Evolutionary conservation across 2,113 vertebrate genomes (phyloP).

Genomic region (Rhombomys opimus): DNA sequence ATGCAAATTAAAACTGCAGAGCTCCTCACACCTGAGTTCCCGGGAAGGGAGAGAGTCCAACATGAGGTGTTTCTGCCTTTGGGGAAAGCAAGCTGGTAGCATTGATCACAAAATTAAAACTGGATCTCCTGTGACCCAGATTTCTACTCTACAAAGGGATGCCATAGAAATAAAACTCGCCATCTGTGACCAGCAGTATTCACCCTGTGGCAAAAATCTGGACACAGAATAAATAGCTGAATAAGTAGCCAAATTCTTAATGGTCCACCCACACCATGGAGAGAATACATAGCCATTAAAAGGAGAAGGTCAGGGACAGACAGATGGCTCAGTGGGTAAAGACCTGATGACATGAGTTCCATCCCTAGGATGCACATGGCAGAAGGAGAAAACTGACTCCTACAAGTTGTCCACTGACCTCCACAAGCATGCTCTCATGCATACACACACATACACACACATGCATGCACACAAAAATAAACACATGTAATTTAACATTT

Average conservation of each 20-base stretch:
- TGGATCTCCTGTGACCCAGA: not conserved
- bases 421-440: not conserved
- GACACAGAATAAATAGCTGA: not conserved
- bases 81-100: conserved; percentile 4
- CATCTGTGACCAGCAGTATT: not conserved
- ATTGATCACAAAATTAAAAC: conserved; percentile 27
- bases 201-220: not conserved
- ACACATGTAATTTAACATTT: not conserved
- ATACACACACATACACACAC: not conserved
- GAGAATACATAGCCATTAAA: not conserved
- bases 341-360: not conserved
- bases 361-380: not conserved
- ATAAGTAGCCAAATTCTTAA: not conserved
- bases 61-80: not conserved
- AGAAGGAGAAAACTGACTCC: not conserved
- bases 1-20: not conserved
- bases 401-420: not conserved
- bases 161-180: not conserved
- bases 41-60: not conserved
- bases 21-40: not conserved
- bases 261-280: not conserved
- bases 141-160: not conserved
- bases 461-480: not conserved
- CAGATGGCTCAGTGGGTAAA: not conserved
- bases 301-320: not conserved